These are phyloP conservation scores for Drosophila tani DNA, from an alignment of 1,140 invertebrate genomes.

Conservation along the genomic window DNA sequence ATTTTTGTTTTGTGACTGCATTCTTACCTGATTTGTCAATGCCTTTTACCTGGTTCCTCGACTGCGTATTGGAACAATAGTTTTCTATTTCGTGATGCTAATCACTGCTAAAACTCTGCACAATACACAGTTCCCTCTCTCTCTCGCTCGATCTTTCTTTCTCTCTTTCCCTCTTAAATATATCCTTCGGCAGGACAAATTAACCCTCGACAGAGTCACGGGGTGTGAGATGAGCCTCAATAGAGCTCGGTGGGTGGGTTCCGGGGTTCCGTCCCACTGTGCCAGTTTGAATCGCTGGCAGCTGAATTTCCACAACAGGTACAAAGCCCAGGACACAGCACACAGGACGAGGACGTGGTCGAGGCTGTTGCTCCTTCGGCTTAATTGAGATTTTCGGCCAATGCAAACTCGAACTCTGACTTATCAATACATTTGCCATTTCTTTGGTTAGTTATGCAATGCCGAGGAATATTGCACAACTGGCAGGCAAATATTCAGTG, in stretches of 20 bases:
- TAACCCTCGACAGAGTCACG: constrained; percentile 54
- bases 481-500: neutral
- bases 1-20: constrained; percentile 22
- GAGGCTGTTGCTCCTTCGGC: constrained; percentile 61
- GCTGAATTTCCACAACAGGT: constrained; percentile 63
- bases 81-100: constrained; percentile 78
- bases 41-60: constrained; percentile 61
- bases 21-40: constrained; percentile 78
- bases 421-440: constrained; percentile 20
- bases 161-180: neutral
- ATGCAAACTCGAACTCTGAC: constrained; percentile 17
- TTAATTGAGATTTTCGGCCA: constrained; percentile 45
- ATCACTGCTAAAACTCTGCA: constrained; percentile 75
- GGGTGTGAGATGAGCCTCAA: constrained; percentile 38
- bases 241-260: constrained; percentile 64
- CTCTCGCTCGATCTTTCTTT: neutral
- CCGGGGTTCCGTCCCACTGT: constrained; percentile 66
- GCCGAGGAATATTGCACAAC: constrained; percentile 18
- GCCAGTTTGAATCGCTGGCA: constrained; percentile 49
- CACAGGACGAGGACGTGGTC: constrained; percentile 1
- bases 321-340: constrained; percentile 24
- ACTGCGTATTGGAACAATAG: constrained; percentile 78
- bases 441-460: constrained; percentile 16
- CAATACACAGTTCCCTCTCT: constrained; percentile 26
- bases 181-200: constrained; percentile 49